Conservation (phyloP, 2,888 invertebrate genomes). For the Caenorhabditis doughertyi region DNA sequence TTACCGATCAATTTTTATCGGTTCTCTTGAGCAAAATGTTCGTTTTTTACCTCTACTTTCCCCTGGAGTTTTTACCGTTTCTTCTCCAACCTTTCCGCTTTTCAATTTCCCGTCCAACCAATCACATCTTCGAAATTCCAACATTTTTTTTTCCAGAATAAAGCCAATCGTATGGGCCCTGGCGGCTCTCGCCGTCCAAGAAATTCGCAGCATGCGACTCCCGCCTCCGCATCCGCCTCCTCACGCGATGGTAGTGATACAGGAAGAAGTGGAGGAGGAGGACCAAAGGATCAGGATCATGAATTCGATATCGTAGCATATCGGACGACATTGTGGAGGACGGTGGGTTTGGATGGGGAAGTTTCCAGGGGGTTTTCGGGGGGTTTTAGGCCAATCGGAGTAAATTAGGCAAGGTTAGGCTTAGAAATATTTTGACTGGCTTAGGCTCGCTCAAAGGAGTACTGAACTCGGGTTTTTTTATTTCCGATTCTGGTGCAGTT, state of each 20-base stretch:
- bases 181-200: slow-evolving; percentile 68
- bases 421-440: no score
- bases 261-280: no score
- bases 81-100: not conserved
- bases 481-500: no score
- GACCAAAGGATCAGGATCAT: slow-evolving; percentile 21
- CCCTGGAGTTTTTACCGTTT: not conserved
- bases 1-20: no score
- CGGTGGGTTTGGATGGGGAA: slow-evolving; percentile 38
- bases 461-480: no score
- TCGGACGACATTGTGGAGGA: slow-evolving; percentile 56
- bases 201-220: slow-evolving; percentile 56
- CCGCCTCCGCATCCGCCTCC: slow-evolving; percentile 60
- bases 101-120: no score
- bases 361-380: no score
- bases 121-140: not conserved
- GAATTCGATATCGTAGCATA: slow-evolving; percentile 56
- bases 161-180: slow-evolving; percentile 66
- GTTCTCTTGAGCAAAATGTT: no score
- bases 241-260: not conserved
- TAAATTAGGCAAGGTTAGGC: no score
- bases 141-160: slow-evolving; percentile 42
- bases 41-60: no score
- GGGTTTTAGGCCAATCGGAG: no score
- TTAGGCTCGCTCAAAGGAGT: no score